A percentile compares a stretch with the other conserved stretches of the same genome.
Evolutionary conservation across 2,888 invertebrate species (phyloP).

Genomic region (Julus scanicus): DNA sequence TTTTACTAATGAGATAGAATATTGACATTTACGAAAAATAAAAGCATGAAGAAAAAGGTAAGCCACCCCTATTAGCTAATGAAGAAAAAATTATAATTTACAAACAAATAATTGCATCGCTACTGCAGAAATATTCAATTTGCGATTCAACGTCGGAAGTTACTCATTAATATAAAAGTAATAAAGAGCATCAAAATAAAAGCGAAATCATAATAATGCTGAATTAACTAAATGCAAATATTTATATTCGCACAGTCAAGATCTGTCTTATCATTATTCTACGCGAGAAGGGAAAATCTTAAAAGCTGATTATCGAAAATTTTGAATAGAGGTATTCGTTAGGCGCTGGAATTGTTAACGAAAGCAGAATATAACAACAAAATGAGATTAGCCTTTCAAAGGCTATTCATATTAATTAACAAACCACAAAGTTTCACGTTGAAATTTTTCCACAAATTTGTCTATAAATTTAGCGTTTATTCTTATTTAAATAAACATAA

Average conservation of each 20-base stretch:
- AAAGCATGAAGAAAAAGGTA: neutral
- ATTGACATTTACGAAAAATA: constrained; percentile 6
- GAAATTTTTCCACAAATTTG: neutral
- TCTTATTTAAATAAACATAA: neutral
- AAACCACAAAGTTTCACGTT: neutral
- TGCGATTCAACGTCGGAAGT: neutral
- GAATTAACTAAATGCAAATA: constrained; percentile 34
- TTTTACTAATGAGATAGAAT: neutral
- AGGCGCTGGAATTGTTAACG: no score
- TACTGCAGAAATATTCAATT: neutral
- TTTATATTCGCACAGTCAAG: neutral
- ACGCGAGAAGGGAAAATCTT: neutral
- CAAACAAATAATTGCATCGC: neutral
- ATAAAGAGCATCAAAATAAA: neutral
- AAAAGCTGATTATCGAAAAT: constrained; percentile 11
- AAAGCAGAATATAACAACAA: no score
- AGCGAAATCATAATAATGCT: neutral
- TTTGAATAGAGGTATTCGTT: neutral
- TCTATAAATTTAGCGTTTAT: neutral
- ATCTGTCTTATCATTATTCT: neutral
- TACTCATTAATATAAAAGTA: neutral
- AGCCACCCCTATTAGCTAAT: neutral
- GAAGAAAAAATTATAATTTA: neutral
- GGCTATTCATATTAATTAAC: no score
- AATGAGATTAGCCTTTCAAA: no score